Evolutionary conservation across 2,888 invertebrate genomes (phyloP), one percentile per base, ranked within the genome.

Genomic region (Bhutanitis thaidina): DNA sequence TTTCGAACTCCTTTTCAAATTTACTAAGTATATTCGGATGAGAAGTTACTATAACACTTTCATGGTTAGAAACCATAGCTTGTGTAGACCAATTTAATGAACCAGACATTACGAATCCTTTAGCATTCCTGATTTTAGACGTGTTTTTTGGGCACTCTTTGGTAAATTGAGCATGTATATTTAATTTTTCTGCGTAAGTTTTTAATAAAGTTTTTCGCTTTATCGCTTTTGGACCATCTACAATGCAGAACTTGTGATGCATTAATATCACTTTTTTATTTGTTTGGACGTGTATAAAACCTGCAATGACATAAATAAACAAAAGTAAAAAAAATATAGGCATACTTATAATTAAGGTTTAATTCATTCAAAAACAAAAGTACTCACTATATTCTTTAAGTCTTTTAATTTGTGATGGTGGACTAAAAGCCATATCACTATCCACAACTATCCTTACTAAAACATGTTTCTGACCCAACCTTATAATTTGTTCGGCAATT

Each of bases 181-280:
- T 87, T 41, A 87, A 58, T 61, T 83, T 85, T 64, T 89, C 89
- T 27, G 87, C 88, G 35, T 86, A 69, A 34, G 74, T 59, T 68
- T 79, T 87, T 43, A 89, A 58, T 46, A 74, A 59, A 53, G 65
- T 74, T 63, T 87, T 89, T 43, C 88, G 65, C 62, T 71, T 82
- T 54, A 86, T 71, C 44, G 89, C 87, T 65, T 75, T 80, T 37
- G 87, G 84, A 53, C 88, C 87, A 70, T 95, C 95, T 56, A 95
- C 80, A 39, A 95, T 76, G 53, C 91, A 92, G 82, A 94, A 95
- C 74, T 96, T 96, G 74, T 96, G 95, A 70, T 96, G 96, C 94
- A 96, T 95, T 57, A 94, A 77, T 64, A 87, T 91, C 0, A 90
- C 78, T 49, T 84, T 84, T 46, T 81, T 85, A 54, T 81, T 88